Evolutionary conservation across 37 sponge, comb jelly and placozoan genomes (phyloP), one percentile per base, ranked within the genome.

Genomic region (Beroe ovata): DNA sequence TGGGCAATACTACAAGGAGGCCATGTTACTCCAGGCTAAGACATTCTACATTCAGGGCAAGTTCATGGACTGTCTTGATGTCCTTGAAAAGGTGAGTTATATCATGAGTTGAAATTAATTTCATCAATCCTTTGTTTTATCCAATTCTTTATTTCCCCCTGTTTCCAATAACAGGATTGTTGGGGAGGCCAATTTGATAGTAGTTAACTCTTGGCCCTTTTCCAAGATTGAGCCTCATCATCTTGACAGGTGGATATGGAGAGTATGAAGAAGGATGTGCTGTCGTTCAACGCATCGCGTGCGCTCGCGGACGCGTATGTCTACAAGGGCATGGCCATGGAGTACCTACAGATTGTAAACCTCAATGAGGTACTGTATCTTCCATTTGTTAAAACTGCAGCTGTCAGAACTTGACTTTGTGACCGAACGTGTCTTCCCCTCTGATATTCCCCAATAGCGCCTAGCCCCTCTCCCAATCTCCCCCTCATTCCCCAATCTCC

Each of bases 221-320:
- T 58, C 59, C 59, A 11, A 11, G 18, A 11, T 18, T 19, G 16
- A 58, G 18, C 59, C 18, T 18, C 59, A 58, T 58, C 59, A 11
- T 18, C 59, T 19, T 58, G n/a, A 19, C 18, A 71, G 71, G 71
- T 71, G 2, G 71, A 71, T 35, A 29, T 71, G 38, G 71, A 71
- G 36, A 36, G 36, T 29, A 30, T 71, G 71, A 71, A 29, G 29
- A 71, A 71, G 20, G 71, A 71, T 29, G 36, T 29, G 8, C 71
- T 71, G 71, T 35, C 38, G 6, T 71, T 71, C 38, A 71, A 71
- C 38, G 71, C 38, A 18, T 36, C 38, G 6, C 71, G 71, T 20
- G 71, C 71, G 16, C 71, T 71, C 8, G 71, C 71, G 6, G 71
- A 71, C 34, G 71, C 71, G 38, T 71, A 71, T 29, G 71, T 71